These are phyloP conservation scores for Muntiacus muntjak DNA, from an alignment of 2,113 vertebrate species.

Conservation along the genomic window DNA sequence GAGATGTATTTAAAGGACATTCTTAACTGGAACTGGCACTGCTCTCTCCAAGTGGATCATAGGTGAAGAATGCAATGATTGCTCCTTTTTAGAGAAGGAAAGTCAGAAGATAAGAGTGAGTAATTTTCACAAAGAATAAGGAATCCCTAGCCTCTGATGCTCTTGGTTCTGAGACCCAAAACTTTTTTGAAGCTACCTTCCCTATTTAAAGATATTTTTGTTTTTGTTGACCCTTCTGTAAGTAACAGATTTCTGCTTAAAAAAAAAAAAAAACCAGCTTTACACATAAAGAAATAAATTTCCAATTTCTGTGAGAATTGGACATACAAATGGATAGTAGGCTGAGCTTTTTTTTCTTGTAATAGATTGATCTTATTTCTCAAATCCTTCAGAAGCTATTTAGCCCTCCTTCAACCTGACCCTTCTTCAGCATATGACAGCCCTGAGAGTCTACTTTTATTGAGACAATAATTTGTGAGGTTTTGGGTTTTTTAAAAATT, in stretches of 20 bases:
- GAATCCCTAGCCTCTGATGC: not conserved
- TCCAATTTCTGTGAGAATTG: not conserved
- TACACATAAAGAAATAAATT: not conserved
- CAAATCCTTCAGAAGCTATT: not conserved
- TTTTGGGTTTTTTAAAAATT: fast-evolving
- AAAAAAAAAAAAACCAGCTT: not conserved
- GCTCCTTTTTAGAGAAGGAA: not conserved
- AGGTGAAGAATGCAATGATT: not conserved
- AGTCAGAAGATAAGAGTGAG: not conserved
- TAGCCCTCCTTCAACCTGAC: not conserved
- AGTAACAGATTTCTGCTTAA: not conserved
- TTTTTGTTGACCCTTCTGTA: not conserved
- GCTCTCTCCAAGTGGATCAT: not conserved
- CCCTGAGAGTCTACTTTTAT: not conserved
- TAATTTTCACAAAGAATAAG: not conserved
- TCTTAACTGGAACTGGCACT: not conserved
- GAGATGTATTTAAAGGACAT: not conserved
- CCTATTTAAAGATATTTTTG: not conserved
- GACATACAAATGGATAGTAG: not conserved
- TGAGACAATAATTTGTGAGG: not conserved
- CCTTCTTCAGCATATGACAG: not conserved
- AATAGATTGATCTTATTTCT: not conserved
- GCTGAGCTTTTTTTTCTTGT: not conserved
- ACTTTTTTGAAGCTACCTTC: not conserved
- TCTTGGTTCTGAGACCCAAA: not conserved